A percentile compares a stretch with the other conserved stretches of the same genome.
Evolutionary conservation across 2,888 invertebrate genomes (phyloP).

Genomic region (Hydrotaea diabolus): DNA sequence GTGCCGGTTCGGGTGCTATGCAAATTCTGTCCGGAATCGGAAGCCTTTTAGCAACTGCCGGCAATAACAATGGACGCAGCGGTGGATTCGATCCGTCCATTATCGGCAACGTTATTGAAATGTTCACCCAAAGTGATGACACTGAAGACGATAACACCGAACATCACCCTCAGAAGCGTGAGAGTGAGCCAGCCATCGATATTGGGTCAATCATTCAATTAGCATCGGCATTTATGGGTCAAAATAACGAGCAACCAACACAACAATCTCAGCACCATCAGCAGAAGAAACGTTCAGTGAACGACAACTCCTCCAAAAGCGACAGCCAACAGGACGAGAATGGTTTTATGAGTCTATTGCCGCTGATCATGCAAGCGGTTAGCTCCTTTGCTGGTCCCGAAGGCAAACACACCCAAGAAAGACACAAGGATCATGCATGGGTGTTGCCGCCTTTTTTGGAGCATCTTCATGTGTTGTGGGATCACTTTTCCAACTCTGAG

Average conservation of each 20-base stretch:
- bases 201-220: conserved; percentile 82
- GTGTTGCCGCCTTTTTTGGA: conserved; percentile 87
- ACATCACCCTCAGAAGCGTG: conserved; percentile 67
- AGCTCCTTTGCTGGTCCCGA: conserved; percentile 84
- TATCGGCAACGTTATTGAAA: conserved; percentile 83
- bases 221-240: conserved; percentile 83
- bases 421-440: conserved; percentile 87
- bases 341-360: conserved; percentile 83
- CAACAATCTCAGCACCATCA: conserved; percentile 71
- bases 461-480: conserved; percentile 88
- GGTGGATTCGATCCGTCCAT: conserved; percentile 83
- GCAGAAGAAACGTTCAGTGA: conserved; percentile 73
- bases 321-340: conserved; percentile 70
- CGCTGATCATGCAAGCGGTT: conserved; percentile 86
- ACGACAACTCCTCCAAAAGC: conserved; percentile 48
- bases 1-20: conserved; percentile 76
- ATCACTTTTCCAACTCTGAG: conserved; percentile 89
- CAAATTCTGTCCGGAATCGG: conserved; percentile 80
- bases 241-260: conserved; percentile 74
- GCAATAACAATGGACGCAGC: conserved; percentile 74
- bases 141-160: conserved; percentile 55
- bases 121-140: conserved; percentile 80
- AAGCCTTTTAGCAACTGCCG: conserved; percentile 76
- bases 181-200: conserved; percentile 81
- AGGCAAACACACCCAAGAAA: conserved; percentile 83